These are phyloP conservation scores for Mesorhabditis spiculigera DNA, from an alignment of 2,888 invertebrate genomes.

Conservation along the genomic window DNA sequence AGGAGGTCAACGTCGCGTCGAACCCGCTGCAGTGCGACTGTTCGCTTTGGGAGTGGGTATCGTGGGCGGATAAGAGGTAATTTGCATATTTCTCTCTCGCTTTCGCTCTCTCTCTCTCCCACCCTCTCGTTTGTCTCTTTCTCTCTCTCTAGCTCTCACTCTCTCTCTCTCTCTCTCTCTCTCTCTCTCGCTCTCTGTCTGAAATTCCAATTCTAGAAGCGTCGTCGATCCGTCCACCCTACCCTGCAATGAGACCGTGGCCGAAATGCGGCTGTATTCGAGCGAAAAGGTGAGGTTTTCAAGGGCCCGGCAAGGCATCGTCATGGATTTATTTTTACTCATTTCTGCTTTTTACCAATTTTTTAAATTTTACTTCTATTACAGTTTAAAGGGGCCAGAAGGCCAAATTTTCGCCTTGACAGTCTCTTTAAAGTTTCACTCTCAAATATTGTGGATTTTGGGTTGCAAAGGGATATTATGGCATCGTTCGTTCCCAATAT, in stretches of 20 bases:
- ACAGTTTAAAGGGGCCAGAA: too few relatives aligned
- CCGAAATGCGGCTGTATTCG: neutral
- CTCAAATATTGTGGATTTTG: too few relatives aligned
- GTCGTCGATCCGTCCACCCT: neutral
- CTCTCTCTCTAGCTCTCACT: neutral
- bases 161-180: too few relatives aligned
- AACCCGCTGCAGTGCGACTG: slow-evolving; percentile 53
- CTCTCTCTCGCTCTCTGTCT: too few relatives aligned
- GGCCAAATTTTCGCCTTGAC: too few relatives aligned
- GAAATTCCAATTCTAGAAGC: neutral
- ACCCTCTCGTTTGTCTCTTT: neutral
- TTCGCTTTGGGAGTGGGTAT: slow-evolving; percentile 35
- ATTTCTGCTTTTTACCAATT: too few relatives aligned
- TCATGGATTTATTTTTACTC: too few relatives aligned
- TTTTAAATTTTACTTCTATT: too few relatives aligned
- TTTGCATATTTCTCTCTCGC: neutral
- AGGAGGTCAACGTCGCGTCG: slow-evolving; percentile 46
- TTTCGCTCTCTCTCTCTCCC: neutral
- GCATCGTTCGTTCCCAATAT: too few relatives aligned
- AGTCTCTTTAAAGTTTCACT: too few relatives aligned
- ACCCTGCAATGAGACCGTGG: neutral
- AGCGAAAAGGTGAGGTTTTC: neutral
- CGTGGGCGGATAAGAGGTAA: slow-evolving; percentile 25
- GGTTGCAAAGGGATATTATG: too few relatives aligned
- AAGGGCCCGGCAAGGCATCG: too few relatives aligned